Evolutionary conservation across 2,797 vertebrate genomes (phyloP), one percentile per base, ranked within the genome.

Genomic region (Parauchenoglanis ngamensis): DNA sequence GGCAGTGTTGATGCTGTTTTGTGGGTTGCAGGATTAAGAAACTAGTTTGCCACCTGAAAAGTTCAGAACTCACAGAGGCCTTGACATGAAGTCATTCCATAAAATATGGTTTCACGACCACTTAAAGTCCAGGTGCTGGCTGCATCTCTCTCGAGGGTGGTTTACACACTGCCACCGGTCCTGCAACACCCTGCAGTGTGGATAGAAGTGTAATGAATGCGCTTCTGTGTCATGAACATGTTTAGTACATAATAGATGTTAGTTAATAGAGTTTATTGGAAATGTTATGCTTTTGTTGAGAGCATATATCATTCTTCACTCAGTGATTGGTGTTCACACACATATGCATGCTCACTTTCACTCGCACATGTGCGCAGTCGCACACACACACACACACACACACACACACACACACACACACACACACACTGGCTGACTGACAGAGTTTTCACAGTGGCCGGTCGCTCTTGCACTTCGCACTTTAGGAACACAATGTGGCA

Each of bases 131-230:
- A 83, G 89, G 83, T 86, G 67, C 85, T 21, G 85, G 85, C 86
- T 59, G 63, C 68, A 44, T 57, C 78, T 91, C 90, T 86, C 84
- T 76, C 79, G 83, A 87, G 90, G 54, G 86, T 84, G 85, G 68
- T 91, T 91, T 86, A 87, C 87, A 88, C 87, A 15, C 65, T 70
- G 85, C 85, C 86, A 70, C 84, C n/a, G 79, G 75, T 88, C 89
- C 91, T 83, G 68, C 85, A 90, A 89, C 89, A 88, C 89, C 90
- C 90, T 49, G 72, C 82, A 90, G 88, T 89, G 90, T 90, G 88
- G 89, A 89, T 88, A 82, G 84, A 87, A 84, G 87, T 87, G 63
- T 89, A 91, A 90, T 88, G 91, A 88, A 73, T 73, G 54, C 86
- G 89, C 52, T 46, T 83, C 75, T 87, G 88, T 83, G 75, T 84